phyloP scores from a whole-genome alignment of 1,140 invertebrate genomes.

The Ceratina calcarata region DNA sequence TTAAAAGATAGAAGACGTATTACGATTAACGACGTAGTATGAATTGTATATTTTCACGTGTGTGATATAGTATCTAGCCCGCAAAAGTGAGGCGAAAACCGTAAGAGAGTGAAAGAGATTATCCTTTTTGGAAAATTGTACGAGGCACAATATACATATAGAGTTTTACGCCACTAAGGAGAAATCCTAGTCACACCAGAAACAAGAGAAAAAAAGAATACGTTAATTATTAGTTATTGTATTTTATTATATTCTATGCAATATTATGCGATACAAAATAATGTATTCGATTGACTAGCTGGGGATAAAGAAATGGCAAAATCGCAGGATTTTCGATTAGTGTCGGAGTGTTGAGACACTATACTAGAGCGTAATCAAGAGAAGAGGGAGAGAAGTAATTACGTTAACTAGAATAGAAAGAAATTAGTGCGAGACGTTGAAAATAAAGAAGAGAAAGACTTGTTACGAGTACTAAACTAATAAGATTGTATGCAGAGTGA shows the following conservation, averaged over 20 bases:
- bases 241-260: constrained; percentile 59
- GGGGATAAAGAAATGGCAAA: not conserved
- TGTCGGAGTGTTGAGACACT: not conserved
- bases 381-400: constrained; percentile 23
- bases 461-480: constrained; percentile 39
- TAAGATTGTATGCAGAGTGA: constrained; percentile 12
- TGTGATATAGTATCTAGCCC: constrained; percentile 41
- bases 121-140: constrained; percentile 22
- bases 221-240: constrained; percentile 56
- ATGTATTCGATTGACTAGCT: constrained; percentile 24
- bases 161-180: constrained; percentile 53
- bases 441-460: constrained; percentile 16
- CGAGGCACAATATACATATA: constrained; percentile 43
- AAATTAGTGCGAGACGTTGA: constrained; percentile 37
- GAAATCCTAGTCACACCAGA: constrained; percentile 61
- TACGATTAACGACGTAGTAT: constrained; percentile 37
- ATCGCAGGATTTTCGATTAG: constrained; percentile 2
- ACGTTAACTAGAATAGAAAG: constrained; percentile 44
- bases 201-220: constrained; percentile 32
- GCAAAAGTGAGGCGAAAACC: constrained; percentile 5
- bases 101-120: constrained; percentile 1
- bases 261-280: constrained; percentile 35
- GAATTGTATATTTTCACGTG: constrained; percentile 46
- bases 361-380: constrained; percentile 18
- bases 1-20: constrained; percentile 20